A percentile compares a stretch with the other conserved stretches of the same genome.
These are phyloP conservation scores for Xylophagus ater DNA, from an alignment of 2,888 invertebrate species.

Conservation along the genomic window DNA sequence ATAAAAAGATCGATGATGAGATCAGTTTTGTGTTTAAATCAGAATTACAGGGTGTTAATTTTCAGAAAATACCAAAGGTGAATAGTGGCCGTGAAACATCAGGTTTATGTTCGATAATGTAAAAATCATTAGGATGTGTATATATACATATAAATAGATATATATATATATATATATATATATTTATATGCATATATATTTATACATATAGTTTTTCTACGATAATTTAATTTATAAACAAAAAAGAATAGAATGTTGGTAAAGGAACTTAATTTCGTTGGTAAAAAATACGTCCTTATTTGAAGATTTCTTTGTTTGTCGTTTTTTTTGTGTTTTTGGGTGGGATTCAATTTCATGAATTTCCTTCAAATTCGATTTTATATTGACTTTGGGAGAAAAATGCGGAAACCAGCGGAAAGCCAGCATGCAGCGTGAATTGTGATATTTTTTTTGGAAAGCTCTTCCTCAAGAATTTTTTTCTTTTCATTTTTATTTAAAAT, in stretches of 20 bases:
- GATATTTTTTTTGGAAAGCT: too few species aligned
- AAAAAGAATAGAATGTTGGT: background rate
- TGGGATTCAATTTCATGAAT: too few species aligned
- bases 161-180: background rate
- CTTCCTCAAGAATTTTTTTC: too few species aligned
- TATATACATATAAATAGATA: background rate
- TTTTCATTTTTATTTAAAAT: too few species aligned
- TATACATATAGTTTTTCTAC: background rate
- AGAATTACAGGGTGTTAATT: conserved; percentile 49
- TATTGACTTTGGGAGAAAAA: too few species aligned
- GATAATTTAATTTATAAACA: background rate
- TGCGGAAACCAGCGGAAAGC: too few species aligned
- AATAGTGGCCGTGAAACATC: conserved; percentile 69
- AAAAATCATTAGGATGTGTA: conserved; percentile 21
- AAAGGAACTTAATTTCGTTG: too few species aligned
- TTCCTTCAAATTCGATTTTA: too few species aligned
- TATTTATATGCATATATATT: background rate
- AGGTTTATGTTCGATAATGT: conserved; percentile 80
- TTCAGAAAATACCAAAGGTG: conserved; percentile 61
- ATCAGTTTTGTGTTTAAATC: conserved; percentile 50
- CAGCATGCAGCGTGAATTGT: too few species aligned
- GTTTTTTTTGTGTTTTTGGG: too few species aligned
- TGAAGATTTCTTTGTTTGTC: too few species aligned
- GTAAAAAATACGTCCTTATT: too few species aligned
- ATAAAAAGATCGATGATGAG: conserved; percentile 27